Evolutionary conservation across 2,113 vertebrate genomes (phyloP), one percentile per base, ranked within the genome.

Genomic region (Silurus asotus): DNA sequence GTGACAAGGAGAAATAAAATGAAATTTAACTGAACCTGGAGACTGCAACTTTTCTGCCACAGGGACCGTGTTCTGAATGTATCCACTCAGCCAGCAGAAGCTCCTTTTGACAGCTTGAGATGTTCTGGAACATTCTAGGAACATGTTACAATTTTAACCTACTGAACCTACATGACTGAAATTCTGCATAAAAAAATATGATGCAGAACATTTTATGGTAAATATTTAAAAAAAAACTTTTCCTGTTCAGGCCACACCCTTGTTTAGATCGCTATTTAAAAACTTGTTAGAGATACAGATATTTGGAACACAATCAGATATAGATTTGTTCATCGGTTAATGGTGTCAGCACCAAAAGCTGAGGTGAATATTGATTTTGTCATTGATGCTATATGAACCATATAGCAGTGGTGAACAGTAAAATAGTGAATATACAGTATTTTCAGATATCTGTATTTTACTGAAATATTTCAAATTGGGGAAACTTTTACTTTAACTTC

Each of bases 1-100:
- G 90, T 90, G 91, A 93, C 88, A 88, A 85, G 89, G 90, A 92
- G 87, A 91, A 92, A 91, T 92, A 90, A 88, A 90, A 89, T 70
- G 86, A 88, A 89, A 91, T 91, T 92, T 89, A 91, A 92, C 92
- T 91, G 74, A 84, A 90, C 37, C 37, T 37, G 37, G 37, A 37
- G 2, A 37, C 1, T 82, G 90, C 89, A 93, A 37, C 67, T 90
- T 91, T 91, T 88, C 89, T 90, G 82, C 89, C 90, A 91, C 87
- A 91, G 87, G 87, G 89, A 89, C 88, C 86, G 87, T 84, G 90
- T 86, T 88, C 90, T 67, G n/a, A 0, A 55, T n/a, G 65, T 23
- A 55, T 61, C 78, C 78, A 20, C 25, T 17, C 28, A 17, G n/a
- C n/a, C 56, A 79, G 55, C 25, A 61, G 4, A 80, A 59, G 77